A percentile compares a stretch with the other conserved stretches of the same genome.
Conservation (phyloP, 2,888 invertebrate genomes). For the Eupithecia dodoneata region DNA sequence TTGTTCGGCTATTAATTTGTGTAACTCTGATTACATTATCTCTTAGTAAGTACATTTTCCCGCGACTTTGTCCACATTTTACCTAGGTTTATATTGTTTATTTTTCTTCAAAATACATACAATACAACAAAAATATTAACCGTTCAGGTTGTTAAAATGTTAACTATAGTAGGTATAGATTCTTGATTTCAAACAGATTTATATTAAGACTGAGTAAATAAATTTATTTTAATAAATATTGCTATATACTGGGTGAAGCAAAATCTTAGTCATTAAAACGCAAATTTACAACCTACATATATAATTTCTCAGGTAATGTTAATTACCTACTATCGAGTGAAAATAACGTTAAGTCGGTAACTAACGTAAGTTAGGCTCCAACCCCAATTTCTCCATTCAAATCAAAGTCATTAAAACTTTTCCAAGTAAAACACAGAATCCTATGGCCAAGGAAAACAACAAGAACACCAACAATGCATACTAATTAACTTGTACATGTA, state of each 20-base stretch:
- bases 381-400: constrained; percentile 18
- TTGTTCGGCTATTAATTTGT: neutral
- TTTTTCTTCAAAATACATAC: neutral
- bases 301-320: neutral
- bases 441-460: constrained; percentile 59
- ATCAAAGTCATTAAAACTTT: constrained; percentile 45
- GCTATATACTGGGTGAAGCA: no score
- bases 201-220: no score
- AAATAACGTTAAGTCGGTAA: neutral
- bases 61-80: neutral
- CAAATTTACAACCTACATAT: neutral
- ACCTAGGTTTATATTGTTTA: neutral
- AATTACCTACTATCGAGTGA: neutral
- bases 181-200: neutral
- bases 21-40: neutral
- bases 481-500: constrained; percentile 69
- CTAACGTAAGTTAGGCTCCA: neutral
- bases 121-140: neutral
- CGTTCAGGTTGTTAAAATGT: neutral
- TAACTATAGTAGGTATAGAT: neutral
- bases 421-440: constrained; percentile 46
- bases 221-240: no score
- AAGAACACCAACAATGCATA: constrained; percentile 52
- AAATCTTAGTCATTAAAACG: neutral
- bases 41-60: neutral